Conservation (phyloP, 1,140 invertebrate species). For the Drosophila athabasca region DNA sequence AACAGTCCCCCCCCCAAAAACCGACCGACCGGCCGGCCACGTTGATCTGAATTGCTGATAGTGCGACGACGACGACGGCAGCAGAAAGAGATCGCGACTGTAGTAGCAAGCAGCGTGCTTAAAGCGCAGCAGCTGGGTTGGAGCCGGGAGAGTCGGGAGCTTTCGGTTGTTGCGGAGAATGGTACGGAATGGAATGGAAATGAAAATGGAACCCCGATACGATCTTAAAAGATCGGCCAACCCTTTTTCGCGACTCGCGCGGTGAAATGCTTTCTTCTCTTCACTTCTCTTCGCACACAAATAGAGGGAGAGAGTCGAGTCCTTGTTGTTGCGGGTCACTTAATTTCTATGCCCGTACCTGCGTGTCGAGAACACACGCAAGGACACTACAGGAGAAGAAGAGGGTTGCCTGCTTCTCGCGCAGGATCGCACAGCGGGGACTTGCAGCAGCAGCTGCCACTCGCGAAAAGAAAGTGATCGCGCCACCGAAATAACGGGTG, state of each 20-base stretch:
- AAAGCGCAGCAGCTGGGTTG: too few species aligned
- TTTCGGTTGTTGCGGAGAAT: too few species aligned
- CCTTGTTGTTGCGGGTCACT: not conserved
- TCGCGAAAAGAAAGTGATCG: constrained; percentile 40
- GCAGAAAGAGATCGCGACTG: constrained; percentile 1
- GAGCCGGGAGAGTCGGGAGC: too few species aligned
- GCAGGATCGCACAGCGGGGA: not conserved
- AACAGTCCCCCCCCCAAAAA: too few species aligned
- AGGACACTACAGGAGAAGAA: constrained; percentile 20
- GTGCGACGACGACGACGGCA: constrained; percentile 29
- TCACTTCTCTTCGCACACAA: constrained; percentile 21
- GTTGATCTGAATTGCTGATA: constrained; percentile 72
- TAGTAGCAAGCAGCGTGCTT: too few species aligned
- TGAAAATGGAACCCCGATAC: too few species aligned
- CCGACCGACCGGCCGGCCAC: constrained; percentile 28
- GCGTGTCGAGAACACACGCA: not conserved
- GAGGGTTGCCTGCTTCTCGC: constrained; percentile 40
- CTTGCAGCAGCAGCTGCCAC: constrained; percentile 22
- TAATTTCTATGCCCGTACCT: constrained; percentile 26
- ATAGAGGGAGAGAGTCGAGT: constrained; percentile 33
- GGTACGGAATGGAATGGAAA: too few species aligned
- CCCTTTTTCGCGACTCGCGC: constrained; percentile 19
- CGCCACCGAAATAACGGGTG: constrained; percentile 47
- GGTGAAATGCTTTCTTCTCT: constrained; percentile 62
- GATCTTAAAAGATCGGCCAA: too few species aligned